These are phyloP conservation scores for Coracopsis vasa DNA, from an alignment of 2,113 vertebrate genomes.

Conservation along the genomic window DNA sequence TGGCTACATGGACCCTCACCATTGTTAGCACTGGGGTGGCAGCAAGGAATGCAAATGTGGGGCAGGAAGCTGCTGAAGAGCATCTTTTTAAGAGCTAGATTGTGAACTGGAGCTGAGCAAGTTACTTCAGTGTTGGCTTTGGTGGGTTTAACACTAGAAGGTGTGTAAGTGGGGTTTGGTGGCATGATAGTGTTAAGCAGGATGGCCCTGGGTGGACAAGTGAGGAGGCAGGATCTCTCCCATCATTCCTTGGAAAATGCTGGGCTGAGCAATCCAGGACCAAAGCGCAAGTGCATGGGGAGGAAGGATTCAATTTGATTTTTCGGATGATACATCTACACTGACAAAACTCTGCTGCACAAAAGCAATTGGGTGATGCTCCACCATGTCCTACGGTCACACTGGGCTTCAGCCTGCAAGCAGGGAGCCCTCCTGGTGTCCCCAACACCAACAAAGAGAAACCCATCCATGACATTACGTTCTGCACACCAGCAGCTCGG, in stretches of 20 bases:
- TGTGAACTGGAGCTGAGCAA: background rate
- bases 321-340: fast-evolving
- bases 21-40: background rate
- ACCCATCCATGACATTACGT: background rate
- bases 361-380: background rate
- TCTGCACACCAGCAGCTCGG: slow-evolving; percentile 19
- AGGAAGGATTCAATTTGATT: background rate
- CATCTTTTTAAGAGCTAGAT: background rate
- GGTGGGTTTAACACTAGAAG: background rate
- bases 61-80: background rate
- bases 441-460: slow-evolving; percentile 12
- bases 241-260: background rate
- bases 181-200: background rate
- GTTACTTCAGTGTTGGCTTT: background rate
- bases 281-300: background rate
- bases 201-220: fast-evolving
- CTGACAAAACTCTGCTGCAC: background rate
- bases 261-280: background rate
- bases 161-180: background rate
- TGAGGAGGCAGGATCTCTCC: background rate
- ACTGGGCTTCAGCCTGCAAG: background rate
- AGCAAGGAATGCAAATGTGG: background rate
- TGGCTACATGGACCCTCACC: background rate
- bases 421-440: background rate
- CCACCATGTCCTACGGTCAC: fast-evolving